Evolutionary conservation across 2,888 invertebrate genomes (phyloP), one percentile per base, ranked within the genome.

Genomic region (Orchesella flavescens): DNA sequence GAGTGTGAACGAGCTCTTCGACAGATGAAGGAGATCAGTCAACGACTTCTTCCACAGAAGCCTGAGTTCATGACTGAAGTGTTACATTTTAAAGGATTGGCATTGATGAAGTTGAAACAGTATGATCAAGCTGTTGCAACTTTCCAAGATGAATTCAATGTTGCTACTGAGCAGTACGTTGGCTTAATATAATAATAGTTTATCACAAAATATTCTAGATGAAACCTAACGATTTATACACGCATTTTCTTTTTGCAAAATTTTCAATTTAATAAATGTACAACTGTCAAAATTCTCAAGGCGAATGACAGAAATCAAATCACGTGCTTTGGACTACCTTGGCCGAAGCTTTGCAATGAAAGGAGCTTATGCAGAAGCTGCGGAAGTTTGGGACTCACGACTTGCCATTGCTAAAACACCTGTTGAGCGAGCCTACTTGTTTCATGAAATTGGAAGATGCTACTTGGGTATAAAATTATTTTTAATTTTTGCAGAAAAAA

Each of bases 391-490:
- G 89, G 90, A 88, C 87, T 89, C 73, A 71, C 90, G 91, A 79
- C 83, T 91, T 34, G 90, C 90, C 3, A 84, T 90, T 77, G 90
- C 90, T 72, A 90, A 90, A 87, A 89, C 90, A 24, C 87, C 90
- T 0, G 83, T 91, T 49, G 91, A 91, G 85, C 89, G 89, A 61
- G 90, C 91, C 0, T 91, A 91, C 90, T 86, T 91, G n/a, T 90
- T 89, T 85, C 91, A 91, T 87, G 91, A 91, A 87, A 90, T 91
- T 61, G 91, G 91, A 15, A 88, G 91, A 44, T 91, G 91, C 86
- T 89, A 91, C 86, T 87, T 91, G 78, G 91, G 87, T 87, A 80
- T 21, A 21, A 23, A 7, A n/a, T n/a, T n/a, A n/a, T n/a, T n/a
- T n/a, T n/a, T n/a, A n/a, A n/a, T n/a, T n/a, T n/a, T n/a, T n/a